A percentile compares a stretch with the other conserved stretches of the same genome.
phyloP scores from a whole-genome alignment of 2,113 vertebrate genomes.

The Bufo bufo region DNA sequence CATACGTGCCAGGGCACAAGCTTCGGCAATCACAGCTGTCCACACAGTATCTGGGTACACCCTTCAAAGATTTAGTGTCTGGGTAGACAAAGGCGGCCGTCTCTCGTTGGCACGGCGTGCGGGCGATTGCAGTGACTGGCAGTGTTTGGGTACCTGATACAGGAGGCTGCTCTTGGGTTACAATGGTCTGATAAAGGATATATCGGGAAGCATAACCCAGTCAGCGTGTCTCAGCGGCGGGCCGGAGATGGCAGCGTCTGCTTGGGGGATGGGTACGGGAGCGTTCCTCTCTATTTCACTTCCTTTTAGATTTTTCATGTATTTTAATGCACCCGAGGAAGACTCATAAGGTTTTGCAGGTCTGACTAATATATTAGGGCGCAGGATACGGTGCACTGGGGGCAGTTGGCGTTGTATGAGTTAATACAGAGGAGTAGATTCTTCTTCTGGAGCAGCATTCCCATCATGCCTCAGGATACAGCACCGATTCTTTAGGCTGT shows the following conservation, averaged over 20 bases:
- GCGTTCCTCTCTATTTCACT: not conserved
- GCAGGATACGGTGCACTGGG: too few relatives aligned
- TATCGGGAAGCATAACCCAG: not conserved
- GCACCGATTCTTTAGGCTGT: too few relatives aligned
- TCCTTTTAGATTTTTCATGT: too few relatives aligned
- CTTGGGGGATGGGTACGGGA: not conserved
- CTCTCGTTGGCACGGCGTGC: fast-evolving
- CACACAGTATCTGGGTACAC: not conserved
- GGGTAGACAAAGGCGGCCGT: not conserved
- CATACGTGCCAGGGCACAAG: not conserved
- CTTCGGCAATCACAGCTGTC: not conserved
- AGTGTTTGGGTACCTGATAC: fast-evolving
- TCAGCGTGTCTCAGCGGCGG: not conserved
- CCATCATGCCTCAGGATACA: too few relatives aligned
- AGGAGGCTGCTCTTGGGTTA: not conserved
- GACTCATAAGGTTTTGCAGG: too few relatives aligned
- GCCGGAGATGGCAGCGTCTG: not conserved
- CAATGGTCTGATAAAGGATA: not conserved
- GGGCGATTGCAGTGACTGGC: not conserved
- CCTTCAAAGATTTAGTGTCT: not conserved
- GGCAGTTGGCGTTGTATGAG: not conserved
- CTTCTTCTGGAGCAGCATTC: too few relatives aligned
- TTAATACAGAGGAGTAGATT: too few relatives aligned
- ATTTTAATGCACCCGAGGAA: too few relatives aligned
- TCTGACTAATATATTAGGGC: too few relatives aligned